Conservation (phyloP, 2,113 vertebrate species). For the Bubo bubo region DNA sequence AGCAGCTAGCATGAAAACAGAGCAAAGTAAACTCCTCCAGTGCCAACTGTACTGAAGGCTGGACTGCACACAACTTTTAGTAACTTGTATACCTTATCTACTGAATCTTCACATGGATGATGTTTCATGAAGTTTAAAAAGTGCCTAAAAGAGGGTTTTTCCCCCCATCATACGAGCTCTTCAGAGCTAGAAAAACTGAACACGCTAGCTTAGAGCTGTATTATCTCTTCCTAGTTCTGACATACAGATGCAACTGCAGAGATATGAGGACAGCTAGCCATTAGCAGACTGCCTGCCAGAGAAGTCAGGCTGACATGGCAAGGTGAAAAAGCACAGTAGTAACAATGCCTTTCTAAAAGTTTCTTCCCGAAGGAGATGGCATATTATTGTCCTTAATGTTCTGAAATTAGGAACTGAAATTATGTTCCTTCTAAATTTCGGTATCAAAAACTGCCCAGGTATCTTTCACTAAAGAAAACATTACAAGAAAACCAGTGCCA, state of each 20-base stretch:
- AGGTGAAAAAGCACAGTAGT: neutral
- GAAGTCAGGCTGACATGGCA: neutral
- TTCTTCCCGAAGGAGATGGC: neutral
- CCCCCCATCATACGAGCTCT: neutral
- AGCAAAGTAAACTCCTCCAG: neutral
- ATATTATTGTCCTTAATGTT: neutral
- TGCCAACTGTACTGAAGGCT: neutral
- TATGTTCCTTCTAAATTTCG: neutral
- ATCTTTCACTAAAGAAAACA: neutral
- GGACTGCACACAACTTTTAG: neutral
- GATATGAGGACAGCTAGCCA: fast-evolving
- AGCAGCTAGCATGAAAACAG: neutral
- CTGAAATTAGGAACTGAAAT: neutral
- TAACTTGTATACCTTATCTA: neutral
- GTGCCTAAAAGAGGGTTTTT: neutral
- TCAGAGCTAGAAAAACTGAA: neutral
- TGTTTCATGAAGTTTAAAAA: neutral
- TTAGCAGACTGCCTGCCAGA: neutral
- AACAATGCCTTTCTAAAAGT: neutral
- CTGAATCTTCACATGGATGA: neutral
- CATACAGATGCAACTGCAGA: neutral
- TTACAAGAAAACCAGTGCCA: neutral
- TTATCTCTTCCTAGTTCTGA: neutral
- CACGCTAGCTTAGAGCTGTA: neutral
- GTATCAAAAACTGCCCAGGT: neutral